Conservation (phyloP, 2,113 vertebrate species). For the Lophochroa leadbeateri region DNA sequence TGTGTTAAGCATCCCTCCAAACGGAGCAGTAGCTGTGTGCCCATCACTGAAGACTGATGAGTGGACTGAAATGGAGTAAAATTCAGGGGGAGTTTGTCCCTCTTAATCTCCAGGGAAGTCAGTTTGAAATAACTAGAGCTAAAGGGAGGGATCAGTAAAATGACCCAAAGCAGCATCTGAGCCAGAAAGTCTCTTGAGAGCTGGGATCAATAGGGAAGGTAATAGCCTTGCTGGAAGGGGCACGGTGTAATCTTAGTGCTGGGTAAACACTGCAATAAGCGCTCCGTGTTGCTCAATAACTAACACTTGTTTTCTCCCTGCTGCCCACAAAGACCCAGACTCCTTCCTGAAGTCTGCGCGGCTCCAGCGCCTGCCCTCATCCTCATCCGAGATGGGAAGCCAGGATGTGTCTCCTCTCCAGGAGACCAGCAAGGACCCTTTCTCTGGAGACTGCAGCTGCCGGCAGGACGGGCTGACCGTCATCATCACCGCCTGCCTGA, state of each 20-base stretch:
- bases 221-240: not conserved
- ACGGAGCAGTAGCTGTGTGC: not conserved
- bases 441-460: constrained; percentile 90
- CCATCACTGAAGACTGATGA: not conserved
- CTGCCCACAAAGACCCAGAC: constrained; percentile 86
- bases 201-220: not conserved
- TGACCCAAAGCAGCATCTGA: not conserved
- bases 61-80: not conserved
- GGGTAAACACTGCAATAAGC: constrained; percentile 14
- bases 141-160: constrained; percentile 1
- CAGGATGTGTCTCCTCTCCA: constrained; percentile 85
- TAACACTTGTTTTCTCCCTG: constrained; percentile 3
- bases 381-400: constrained; percentile 91
- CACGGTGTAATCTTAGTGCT: not conserved
- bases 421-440: constrained; percentile 92
- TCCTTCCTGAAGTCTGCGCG: constrained; percentile 91
- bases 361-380: constrained; percentile 93
- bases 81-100: not conserved
- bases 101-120: not conserved
- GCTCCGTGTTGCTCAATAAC: not conserved
- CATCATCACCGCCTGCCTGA: constrained; percentile 96
- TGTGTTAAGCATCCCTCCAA: not conserved
- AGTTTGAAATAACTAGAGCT: not conserved
- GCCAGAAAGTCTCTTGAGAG: not conserved
- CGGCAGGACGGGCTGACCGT: constrained; percentile 91